Evolutionary conservation across 23 tunicate genomes (phyloP).

Genomic region (Ciona savignyi): DNA sequence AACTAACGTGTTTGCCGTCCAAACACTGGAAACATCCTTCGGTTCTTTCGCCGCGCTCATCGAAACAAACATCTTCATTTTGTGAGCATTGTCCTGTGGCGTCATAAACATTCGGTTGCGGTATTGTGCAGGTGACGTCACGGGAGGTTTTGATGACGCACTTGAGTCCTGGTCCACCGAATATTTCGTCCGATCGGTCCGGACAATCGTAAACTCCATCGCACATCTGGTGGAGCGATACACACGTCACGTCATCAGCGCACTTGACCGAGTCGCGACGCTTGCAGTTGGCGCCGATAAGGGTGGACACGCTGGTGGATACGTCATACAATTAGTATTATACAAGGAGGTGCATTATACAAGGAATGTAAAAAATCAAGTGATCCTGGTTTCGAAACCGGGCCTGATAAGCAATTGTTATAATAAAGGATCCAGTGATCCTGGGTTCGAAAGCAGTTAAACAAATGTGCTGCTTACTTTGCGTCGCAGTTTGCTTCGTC

Average conservation of each 20-base stretch:
- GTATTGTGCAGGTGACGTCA: conserved; percentile 34
- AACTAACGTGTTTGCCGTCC: conserved; percentile 38
- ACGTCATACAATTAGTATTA: too few relatives aligned
- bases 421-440: too few relatives aligned
- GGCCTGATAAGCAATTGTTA: too few relatives aligned
- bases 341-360: too few relatives aligned
- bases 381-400: too few relatives aligned
- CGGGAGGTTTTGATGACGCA: conserved; percentile 25
- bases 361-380: too few relatives aligned
- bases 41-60: conserved; percentile 10
- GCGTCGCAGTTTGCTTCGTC: neutral
- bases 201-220: conserved; percentile 60
- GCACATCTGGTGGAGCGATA: conserved; percentile 16
- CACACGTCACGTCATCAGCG: conserved; percentile 24
- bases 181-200: conserved; percentile 46
- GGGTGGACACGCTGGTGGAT: neutral
- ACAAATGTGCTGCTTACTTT: neutral
- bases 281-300: conserved; percentile 1
- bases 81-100: conserved; percentile 23
- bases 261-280: conserved; percentile 30
- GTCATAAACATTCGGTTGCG: conserved; percentile 30
- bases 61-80: conserved; percentile 51
- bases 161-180: conserved; percentile 61
- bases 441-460: too few relatives aligned
- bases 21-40: conserved; percentile 53